Evolutionary conservation across 1,140 invertebrate species (phyloP), one percentile per base, ranked within the genome.

Genomic region (Drosophila sp.): DNA sequence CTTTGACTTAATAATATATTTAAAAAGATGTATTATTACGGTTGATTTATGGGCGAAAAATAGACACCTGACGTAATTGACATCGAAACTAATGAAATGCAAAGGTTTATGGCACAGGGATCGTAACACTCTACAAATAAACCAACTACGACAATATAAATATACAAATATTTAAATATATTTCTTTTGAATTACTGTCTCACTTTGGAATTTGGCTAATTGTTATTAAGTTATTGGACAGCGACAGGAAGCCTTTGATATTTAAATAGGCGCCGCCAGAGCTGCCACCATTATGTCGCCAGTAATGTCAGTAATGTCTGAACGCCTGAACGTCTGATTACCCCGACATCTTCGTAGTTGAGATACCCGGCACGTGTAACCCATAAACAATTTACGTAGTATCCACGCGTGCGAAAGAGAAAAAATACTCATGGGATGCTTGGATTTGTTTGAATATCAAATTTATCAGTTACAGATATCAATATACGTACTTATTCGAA

Each of bases 361-460:
- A 43, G 56, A 86, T 82, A 63, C 82, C 56, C n/a, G 43, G 50
- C 83, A 86, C 82, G 83, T 87, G 78, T 76, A 78, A 70, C 64
- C 83, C 79, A 87, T 86, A 86, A 87, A 78, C 46, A 61, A 64
- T 82, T 78, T 78, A 78, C 71, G 64, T 67, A 16, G 38, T 16
- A 43, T 43, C 32, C 36, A 41, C 27, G 45, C 25, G 25, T 50
- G 46, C 46, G 34, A 7, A 43, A 53, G 45, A 46, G 16, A 25
- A 32, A 16, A 46, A 25, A 32, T 34, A 9, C 67, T 21, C 16
- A 27, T 3, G 29, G n/a, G 38, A 43, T 27, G 11, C 61, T 2
- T 43, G 8, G 14, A 2, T 40, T 32, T 11, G 50, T n/a, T 27
- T 46, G 34, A 18, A 53, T 34, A 16, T 6, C 27, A 8, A 11